A percentile compares a stretch with the other conserved stretches of the same genome.
Conservation (phyloP, 2,797 vertebrate genomes). For the Poliocrania exsul region DNA sequence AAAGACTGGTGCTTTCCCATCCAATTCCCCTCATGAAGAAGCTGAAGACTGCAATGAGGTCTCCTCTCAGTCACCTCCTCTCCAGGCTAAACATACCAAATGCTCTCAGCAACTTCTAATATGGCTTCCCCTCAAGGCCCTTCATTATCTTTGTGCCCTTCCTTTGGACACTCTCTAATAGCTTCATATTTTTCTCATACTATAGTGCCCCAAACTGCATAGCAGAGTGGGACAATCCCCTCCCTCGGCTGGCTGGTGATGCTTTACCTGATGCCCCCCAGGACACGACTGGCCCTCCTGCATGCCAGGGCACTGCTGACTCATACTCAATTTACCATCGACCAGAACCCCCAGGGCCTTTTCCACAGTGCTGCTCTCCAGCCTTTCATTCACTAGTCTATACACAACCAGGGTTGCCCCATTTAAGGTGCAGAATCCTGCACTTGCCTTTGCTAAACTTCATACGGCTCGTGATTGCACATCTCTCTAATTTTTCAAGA, state of each 20-base stretch:
- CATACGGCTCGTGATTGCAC: not conserved
- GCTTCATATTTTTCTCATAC: not conserved
- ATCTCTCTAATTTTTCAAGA: not conserved
- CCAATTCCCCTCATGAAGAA: not conserved
- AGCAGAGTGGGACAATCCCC: fast-evolving
- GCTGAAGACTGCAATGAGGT: not conserved
- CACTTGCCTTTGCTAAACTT: fast-evolving
- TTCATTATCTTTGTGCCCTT: not conserved
- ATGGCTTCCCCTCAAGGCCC: not conserved
- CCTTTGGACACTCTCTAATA: not conserved
- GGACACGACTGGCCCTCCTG: fast-evolving
- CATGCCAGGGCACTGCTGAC: not conserved
- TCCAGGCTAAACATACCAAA: not conserved
- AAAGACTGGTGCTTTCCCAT: not conserved
- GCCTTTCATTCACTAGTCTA: not conserved
- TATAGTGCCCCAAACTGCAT: fast-evolving
- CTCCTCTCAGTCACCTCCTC: not conserved
- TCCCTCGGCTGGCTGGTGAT: fast-evolving
- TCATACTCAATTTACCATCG: fast-evolving
- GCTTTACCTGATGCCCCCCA: not conserved
- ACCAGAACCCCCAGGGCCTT: fast-evolving
- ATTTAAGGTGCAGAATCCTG: not conserved
- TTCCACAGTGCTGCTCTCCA: fast-evolving
- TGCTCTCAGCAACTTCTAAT: not conserved
- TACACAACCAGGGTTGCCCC: no score